phyloP scores from a whole-genome alignment of 1,140 invertebrate species.

The Bombus confusus region DNA sequence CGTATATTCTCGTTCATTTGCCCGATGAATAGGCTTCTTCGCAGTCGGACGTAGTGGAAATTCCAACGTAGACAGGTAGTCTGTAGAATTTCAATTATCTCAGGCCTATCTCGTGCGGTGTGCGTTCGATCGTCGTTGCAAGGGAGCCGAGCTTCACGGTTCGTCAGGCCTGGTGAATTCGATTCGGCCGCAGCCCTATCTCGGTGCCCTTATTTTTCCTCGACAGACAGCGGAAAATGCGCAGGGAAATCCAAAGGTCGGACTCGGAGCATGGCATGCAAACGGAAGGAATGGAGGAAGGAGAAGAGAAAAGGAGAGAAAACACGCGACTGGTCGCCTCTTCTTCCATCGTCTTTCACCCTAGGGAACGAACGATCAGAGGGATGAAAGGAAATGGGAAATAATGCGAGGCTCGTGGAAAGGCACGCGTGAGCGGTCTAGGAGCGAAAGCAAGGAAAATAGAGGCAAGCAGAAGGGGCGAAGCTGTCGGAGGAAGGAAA shows the following conservation, averaged over 20 bases:
- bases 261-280: not conserved
- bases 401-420: constrained; percentile 68
- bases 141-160: constrained; percentile 21
- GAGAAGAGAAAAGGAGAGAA: too few relatives aligned
- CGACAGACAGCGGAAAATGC: constrained; percentile 29
- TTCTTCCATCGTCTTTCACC: constrained; percentile 20
- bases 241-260: constrained; percentile 12
- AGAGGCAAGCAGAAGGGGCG: not conserved
- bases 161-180: constrained; percentile 39
- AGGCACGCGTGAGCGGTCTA: constrained; percentile 14
- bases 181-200: constrained; percentile 26
- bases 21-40: too few relatives aligned
- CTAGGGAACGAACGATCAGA: constrained; percentile 46
- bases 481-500: constrained; percentile 36
- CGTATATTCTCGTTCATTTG: not conserved
- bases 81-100: constrained; percentile 53
- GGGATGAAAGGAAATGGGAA: constrained; percentile 74
- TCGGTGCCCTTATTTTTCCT: constrained; percentile 44
- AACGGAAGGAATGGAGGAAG: too few relatives aligned
- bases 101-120: not conserved
- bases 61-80: constrained; percentile 37
- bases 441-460: constrained; percentile 3
- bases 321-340: not conserved
- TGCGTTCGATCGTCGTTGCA: constrained; percentile 24
- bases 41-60: not conserved